Percentiles rank a stretch among this genome's conserved stretches.
phyloP scores from a whole-genome alignment of 2,888 invertebrate genomes.

The Theristus sp. region DNA sequence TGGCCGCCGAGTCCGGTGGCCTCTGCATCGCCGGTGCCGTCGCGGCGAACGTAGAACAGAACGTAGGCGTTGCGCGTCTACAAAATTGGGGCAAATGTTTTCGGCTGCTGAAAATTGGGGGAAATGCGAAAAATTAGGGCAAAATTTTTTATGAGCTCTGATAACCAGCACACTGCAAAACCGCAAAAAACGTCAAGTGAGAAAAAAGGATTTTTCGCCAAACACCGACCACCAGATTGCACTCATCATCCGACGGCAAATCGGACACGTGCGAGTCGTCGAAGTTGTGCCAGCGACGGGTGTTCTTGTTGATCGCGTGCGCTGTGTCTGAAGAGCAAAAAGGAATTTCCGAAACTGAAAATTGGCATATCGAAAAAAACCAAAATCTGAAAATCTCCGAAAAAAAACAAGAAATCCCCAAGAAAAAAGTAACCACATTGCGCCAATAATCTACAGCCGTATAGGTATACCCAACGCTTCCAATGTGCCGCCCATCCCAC shows the following conservation, averaged over 20 bases:
- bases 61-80: conserved; percentile 38
- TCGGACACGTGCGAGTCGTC: conserved; percentile 29
- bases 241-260: neutral
- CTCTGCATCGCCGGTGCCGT: neutral
- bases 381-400: too few relatives aligned
- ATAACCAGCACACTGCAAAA: too few relatives aligned
- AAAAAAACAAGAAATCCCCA: too few relatives aligned
- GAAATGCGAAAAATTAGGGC: neutral
- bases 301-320: conserved; percentile 35
- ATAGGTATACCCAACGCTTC: too few relatives aligned
- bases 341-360: too few relatives aligned
- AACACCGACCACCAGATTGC: neutral
- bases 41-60: conserved; percentile 35
- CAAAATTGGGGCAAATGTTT: conserved; percentile 7
- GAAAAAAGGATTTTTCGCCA: neutral
- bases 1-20: neutral
- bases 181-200: conserved; percentile 28
- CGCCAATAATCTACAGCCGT: too few relatives aligned
- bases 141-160: neutral
- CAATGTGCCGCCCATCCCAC: too few relatives aligned
- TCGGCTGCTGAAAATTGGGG: too few relatives aligned
- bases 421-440: too few relatives aligned
- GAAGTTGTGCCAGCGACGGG: conserved; percentile 37
- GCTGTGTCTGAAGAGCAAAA: conserved; percentile 35
- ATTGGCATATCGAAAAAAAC: too few relatives aligned